Base-by-base conservation (phyloP, 2,113 vertebrate species). In the Sterrhoptilus dennistouni region DNA sequence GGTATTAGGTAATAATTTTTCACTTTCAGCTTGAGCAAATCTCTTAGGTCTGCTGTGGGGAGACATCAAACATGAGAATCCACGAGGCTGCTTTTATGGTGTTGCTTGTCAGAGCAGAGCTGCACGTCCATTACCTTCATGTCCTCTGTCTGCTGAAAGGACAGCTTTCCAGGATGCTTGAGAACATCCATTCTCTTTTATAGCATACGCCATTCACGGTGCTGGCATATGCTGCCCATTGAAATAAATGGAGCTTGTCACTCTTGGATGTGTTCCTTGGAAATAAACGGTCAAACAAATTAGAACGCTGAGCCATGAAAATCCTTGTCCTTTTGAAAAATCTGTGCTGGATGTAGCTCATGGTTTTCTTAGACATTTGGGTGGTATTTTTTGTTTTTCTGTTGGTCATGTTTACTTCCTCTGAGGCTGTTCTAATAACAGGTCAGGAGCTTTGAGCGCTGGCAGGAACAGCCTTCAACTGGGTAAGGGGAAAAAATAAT, bases 231-330 rank as follows among this genome's bases (percentile, higher is more conserved):
- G 96, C 88, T 96, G 86, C 88, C 93, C 95, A 95, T 95, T 96
- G 96, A 96, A 97, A 97, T 95, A 96, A 96, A 96, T 95, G 95
- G 93, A 96, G 95, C 95, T 97, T 97, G 96, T 95, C 95, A 96
- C 95, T 97, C 88, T 94, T 93, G 95, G 93, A 96, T 93, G 86
- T 94, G 96, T 91, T 96, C 92, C 90, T 95, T 87, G 92, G 86
- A 97, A 97, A 96, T 92, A 96, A 97, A 96, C 5, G 77, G 94
- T 95, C 96, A 96, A 92, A 90, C 93, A 96, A 96, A 96, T 97
- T 94, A 96, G 92, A 95, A 97, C 29, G 0, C 95, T 92, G 96
- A 95, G 96, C 93, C 90, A 82, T 93, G 93, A 90, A 93, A 96
- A 96, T 92, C 93, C 86, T 66, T 87, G 86, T 96, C 92, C 86